Evolutionary conservation across 1,140 invertebrate genomes (phyloP), one percentile per base, ranked within the genome.

Genomic region (Andrena cerasifolii): DNA sequence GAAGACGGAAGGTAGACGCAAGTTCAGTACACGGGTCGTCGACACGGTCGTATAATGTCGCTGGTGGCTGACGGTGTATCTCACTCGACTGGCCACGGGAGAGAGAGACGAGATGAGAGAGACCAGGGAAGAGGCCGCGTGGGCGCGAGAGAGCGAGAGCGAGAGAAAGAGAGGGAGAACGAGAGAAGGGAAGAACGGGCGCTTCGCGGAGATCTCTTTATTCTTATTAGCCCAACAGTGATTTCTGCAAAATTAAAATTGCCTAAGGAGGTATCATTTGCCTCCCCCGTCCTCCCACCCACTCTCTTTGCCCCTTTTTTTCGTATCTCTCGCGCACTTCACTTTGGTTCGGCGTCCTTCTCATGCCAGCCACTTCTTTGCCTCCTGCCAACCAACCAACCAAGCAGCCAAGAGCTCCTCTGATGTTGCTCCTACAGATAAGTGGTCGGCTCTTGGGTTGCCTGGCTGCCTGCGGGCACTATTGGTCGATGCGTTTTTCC

Each of bases 161-260:
- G 62, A 70, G 12, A 36, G n/a, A 49, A 47, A 16, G 14, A 21
- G 67, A 78, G 18, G 31, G 24, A 43, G 24, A 8, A 67, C 61
- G 53, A 8, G 51, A 67, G 53, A 26, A 61, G 68, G 47, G 67
- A 49, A 62, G 79, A 67, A 33, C 45, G 74, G 10, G 36, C 67
- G 62, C 31, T 65, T 53, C 72, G 74, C 86, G 72, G 83, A 89
- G 86, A 90, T 89, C 86, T 91, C 89, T 91, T 92, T 89, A 90
- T 92, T 90, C 89, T 91, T 92, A 92, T 92, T 92, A 92, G 90
- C 88, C 89, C 89, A 91, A 89, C 90, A 90, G 89, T 91, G 91
- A 92, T 92, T 92, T 90, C 89, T 91, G 90, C 85, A 91, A 92
- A 92, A 92, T 91, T 92, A 92, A 92, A 92, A 92, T 91, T 91